Evolutionary conservation across 2,797 vertebrate species (phyloP).

Genomic region (Agapornis canus): DNA sequence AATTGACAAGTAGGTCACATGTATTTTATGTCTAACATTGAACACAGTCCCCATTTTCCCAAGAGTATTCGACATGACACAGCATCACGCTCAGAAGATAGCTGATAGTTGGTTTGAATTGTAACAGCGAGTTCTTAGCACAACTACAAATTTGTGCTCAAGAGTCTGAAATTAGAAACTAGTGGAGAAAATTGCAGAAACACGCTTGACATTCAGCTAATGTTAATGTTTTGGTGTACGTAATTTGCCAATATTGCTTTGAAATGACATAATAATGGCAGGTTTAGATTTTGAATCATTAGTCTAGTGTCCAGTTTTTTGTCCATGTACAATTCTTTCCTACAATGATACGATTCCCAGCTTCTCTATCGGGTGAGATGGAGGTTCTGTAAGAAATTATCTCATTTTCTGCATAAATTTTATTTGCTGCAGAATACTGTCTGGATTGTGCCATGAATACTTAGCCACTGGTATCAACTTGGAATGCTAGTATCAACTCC

Average conservation of each 20-base stretch:
- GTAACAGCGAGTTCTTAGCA: neutral
- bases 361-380: neutral
- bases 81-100: neutral
- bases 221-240: neutral
- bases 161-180: neutral
- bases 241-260: neutral
- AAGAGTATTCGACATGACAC: neutral
- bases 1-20: neutral
- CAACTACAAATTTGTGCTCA: neutral
- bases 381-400: neutral
- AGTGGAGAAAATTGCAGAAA: neutral
- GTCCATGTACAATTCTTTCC: neutral
- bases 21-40: neutral
- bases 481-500: neutral
- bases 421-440: neutral
- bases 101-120: neutral
- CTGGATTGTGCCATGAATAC: neutral
- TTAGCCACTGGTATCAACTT: neutral
- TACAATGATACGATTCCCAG: neutral
- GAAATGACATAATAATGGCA: neutral
- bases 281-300: neutral
- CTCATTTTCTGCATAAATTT: neutral
- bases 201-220: neutral
- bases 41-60: neutral
- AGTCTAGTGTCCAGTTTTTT: neutral